phyloP scores from a whole-genome alignment of 2,888 invertebrate genomes.

The Eugnorisma glareosa region DNA sequence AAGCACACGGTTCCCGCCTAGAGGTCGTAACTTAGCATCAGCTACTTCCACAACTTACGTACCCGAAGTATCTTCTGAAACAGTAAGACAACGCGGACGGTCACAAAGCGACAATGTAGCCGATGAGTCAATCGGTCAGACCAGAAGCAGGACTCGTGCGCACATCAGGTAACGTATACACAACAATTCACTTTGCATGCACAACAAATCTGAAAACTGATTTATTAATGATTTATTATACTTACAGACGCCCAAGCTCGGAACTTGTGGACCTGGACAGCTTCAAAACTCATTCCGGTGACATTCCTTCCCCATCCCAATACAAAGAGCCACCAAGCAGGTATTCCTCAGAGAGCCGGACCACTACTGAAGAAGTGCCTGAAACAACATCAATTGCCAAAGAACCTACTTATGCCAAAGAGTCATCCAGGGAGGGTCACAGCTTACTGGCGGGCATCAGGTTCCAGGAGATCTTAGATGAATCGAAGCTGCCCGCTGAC shows the following conservation, averaged over 20 bases:
- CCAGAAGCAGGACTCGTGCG: slow-evolving; percentile 90
- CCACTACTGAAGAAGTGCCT: slow-evolving; percentile 90
- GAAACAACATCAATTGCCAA: slow-evolving; percentile 80
- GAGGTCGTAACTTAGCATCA: slow-evolving; percentile 89
- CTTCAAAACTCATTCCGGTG: slow-evolving; percentile 93
- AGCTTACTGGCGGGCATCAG: slow-evolving; percentile 83
- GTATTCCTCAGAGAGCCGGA: slow-evolving; percentile 87
- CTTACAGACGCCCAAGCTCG: slow-evolving; percentile 93
- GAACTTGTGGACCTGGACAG: slow-evolving; percentile 95
- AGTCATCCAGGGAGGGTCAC: slow-evolving; percentile 82
- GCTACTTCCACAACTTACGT: slow-evolving; percentile 88
- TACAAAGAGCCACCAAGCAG: slow-evolving; percentile 87
- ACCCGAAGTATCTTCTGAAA: slow-evolving; percentile 86
- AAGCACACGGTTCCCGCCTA: slow-evolving; percentile 96
- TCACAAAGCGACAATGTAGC: slow-evolving; percentile 86
- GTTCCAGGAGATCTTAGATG: slow-evolving; percentile 85
- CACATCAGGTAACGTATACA: slow-evolving; percentile 87
- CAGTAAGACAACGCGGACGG: slow-evolving; percentile 83
- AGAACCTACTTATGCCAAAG: slow-evolving; percentile 79
- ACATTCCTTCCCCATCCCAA: slow-evolving; percentile 88
- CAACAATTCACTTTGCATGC: slow-evolving; percentile 15
- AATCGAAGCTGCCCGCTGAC: slow-evolving; percentile 84
- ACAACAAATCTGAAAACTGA: background rate
- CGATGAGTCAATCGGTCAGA: slow-evolving; percentile 87
- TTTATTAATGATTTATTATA: slow-evolving; percentile 15